Evolutionary conservation across 2,888 invertebrate species (phyloP).

Genomic region (Eilema caniola): DNA sequence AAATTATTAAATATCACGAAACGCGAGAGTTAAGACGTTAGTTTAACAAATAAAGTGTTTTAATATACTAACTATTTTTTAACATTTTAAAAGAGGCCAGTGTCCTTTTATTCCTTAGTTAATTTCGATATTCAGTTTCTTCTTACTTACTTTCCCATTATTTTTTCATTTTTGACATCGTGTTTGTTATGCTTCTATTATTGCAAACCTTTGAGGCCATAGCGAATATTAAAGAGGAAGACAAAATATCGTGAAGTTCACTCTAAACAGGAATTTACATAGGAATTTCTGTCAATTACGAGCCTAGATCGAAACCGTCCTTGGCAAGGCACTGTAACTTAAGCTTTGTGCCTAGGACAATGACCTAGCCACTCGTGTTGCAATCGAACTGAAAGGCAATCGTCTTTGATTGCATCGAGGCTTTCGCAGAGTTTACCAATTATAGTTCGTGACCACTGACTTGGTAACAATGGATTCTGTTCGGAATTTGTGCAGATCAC

Average conservation of each 20-base stretch:
- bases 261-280: background rate
- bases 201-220: background rate
- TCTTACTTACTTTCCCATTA: too few relatives aligned
- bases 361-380: conserved; percentile 19
- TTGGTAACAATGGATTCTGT: conserved; percentile 23
- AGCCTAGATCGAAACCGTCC: background rate
- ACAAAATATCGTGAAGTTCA: too few relatives aligned
- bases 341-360: background rate
- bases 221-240: background rate
- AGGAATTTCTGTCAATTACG: background rate
- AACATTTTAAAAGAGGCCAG: too few relatives aligned
- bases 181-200: background rate
- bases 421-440: conserved; percentile 7
- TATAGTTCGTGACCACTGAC: conserved; percentile 23
- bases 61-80: too few relatives aligned
- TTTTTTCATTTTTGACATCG: background rate
- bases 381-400: conserved; percentile 40
- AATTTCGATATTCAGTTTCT: too few relatives aligned
- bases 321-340: background rate
- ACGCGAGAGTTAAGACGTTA: too few relatives aligned
- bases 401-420: conserved; percentile 33
- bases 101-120: too few relatives aligned
- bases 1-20: too few relatives aligned
- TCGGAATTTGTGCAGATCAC: background rate
- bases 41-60: too few relatives aligned